Percentiles rank a stretch among this genome's conserved stretches.
phyloP scores from a whole-genome alignment of 2,888 invertebrate genomes.

The Carpatolechia fugitivella region DNA sequence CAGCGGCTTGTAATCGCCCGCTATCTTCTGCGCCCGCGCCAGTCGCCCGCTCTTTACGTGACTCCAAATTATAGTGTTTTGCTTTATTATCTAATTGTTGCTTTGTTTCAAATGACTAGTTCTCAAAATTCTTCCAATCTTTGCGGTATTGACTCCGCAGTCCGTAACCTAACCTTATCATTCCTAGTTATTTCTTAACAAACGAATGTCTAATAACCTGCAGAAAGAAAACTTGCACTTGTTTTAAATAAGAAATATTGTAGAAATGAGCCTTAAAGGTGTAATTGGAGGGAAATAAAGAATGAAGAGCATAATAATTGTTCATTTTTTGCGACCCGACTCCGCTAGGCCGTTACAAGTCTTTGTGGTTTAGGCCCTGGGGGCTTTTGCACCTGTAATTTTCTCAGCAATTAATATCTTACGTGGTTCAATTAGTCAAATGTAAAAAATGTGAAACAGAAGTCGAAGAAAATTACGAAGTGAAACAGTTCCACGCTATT shows the following conservation, averaged over 20 bases:
- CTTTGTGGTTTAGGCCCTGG: conserved; percentile 66
- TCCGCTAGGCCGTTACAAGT: conserved; percentile 41
- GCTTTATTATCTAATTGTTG: conserved; percentile 73
- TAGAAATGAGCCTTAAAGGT: conserved; percentile 40
- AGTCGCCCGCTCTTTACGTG: conserved; percentile 53
- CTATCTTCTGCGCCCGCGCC: conserved; percentile 38
- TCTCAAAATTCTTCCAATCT: conserved; percentile 42
- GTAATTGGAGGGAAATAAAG: conserved; percentile 57
- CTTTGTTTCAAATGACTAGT: conserved; percentile 61
- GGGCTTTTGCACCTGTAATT: conserved; percentile 57
- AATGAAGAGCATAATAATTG: conserved; percentile 57
- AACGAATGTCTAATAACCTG: conserved; percentile 34
- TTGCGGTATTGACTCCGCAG: conserved; percentile 32
- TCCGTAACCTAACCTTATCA: background rate
- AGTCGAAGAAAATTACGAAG: conserved; percentile 56
- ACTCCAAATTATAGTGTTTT: conserved; percentile 71
- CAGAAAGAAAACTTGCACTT: conserved; percentile 35
- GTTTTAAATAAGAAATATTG: conserved; percentile 46
- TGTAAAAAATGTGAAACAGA: conserved; percentile 65
- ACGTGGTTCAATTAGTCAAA: conserved; percentile 65
- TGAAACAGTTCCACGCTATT: conserved; percentile 50
- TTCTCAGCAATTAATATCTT: conserved; percentile 73
- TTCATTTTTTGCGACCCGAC: conserved; percentile 58
- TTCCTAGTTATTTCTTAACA: conserved; percentile 11
- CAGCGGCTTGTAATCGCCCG: conserved; percentile 63